These are phyloP conservation scores for Tigriopus californicus DNA, from an alignment of 2,888 invertebrate genomes.

Conservation along the genomic window DNA sequence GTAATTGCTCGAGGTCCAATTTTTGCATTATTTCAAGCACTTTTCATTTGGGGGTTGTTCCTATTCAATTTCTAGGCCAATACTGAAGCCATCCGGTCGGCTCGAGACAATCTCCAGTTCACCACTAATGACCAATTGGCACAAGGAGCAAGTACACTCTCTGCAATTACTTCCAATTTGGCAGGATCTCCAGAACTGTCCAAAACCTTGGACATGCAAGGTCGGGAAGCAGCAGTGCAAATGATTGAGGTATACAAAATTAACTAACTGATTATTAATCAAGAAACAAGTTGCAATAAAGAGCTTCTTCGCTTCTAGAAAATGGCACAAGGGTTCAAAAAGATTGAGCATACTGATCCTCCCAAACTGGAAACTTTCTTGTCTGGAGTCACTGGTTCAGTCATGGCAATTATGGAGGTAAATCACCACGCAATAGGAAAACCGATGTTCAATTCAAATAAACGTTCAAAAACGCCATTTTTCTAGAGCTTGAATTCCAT, in stretches of 20 bases:
- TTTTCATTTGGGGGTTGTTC: no score
- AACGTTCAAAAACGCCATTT: no score
- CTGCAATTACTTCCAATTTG: constrained; percentile 5
- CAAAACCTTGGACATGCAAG: constrained; percentile 15
- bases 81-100: neutral
- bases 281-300: no score
- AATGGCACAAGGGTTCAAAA: constrained; percentile 7
- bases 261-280: neutral
- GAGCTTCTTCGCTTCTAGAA: no score
- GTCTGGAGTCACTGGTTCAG: constrained; percentile 6
- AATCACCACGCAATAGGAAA: no score
- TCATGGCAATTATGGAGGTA: constrained; percentile 1
- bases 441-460: no score
- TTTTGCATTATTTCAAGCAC: no score
- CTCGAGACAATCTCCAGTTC: neutral
- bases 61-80: neutral
- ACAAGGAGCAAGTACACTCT: constrained; percentile 11
- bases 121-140: neutral
- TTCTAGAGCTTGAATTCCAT: constrained; percentile 9
- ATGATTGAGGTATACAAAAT: constrained; percentile 1
- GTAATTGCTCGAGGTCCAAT: no score
- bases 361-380: constrained; percentile 5
- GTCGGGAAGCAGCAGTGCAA: constrained; percentile 5
- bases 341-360: constrained; percentile 1
- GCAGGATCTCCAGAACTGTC: neutral